Conservation (phyloP, 2,888 invertebrate genomes). For the Anodontia alba region DNA sequence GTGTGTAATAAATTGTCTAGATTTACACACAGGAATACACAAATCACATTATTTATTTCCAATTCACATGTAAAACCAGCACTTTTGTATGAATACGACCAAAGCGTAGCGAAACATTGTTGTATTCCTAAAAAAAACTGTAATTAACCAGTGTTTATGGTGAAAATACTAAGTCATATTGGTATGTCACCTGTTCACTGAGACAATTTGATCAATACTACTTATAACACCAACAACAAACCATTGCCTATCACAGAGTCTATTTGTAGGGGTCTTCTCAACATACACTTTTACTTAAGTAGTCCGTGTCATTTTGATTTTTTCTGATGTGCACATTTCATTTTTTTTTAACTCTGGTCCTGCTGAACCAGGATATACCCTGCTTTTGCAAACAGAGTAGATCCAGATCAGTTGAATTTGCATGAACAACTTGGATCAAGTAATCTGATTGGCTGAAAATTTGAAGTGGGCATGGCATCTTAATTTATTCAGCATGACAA, state of each 20-base stretch:
- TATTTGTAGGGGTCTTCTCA: not conserved
- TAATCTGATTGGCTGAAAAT: too few species aligned
- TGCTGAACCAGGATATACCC: too few species aligned
- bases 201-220: conserved; percentile 5
- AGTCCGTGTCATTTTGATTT: too few species aligned
- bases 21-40: not conserved
- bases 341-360: too few species aligned
- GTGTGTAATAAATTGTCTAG: not conserved
- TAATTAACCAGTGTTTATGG: not conserved
- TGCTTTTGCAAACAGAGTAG: too few species aligned
- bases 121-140: not conserved
- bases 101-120: not conserved
- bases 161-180: not conserved
- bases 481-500: too few species aligned
- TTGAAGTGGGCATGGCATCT: too few species aligned
- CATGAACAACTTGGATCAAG: too few species aligned
- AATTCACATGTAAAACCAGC: not conserved
- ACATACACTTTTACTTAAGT: too few species aligned
- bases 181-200: conserved; percentile 7
- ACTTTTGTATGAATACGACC: not conserved
- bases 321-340: too few species aligned
- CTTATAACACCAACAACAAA: conserved; percentile 18
- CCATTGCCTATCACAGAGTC: not conserved
- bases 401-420: too few species aligned
- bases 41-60: not conserved